Evolutionary conservation across 1,140 invertebrate species (phyloP).

Genomic region (Rhagoletis zephyria): DNA sequence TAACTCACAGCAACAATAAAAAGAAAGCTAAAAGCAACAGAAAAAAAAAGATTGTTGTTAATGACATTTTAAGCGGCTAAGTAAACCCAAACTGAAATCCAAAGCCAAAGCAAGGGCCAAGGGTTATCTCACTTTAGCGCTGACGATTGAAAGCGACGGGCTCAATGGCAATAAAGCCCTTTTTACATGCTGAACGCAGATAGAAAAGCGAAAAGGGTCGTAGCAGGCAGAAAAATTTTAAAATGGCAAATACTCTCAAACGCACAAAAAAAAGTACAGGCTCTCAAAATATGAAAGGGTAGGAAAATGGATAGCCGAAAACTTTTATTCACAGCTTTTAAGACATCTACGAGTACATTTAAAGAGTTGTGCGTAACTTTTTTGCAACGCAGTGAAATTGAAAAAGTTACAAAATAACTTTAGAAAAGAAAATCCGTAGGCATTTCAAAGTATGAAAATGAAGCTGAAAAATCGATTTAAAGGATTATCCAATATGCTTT

Average conservation of each 20-base stretch:
- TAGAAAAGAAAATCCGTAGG: too few relatives aligned
- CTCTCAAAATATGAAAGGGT: neutral
- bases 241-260: neutral
- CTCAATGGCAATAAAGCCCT: too few relatives aligned
- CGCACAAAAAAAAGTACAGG: neutral
- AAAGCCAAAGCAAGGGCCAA: neutral
- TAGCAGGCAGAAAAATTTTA: neutral
- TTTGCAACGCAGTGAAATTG: neutral
- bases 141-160: neutral
- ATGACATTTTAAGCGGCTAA: constrained; percentile 37
- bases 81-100: neutral
- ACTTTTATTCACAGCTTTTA: too few relatives aligned
- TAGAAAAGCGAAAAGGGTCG: neutral
- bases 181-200: neutral
- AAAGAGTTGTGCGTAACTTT: constrained; percentile 31
- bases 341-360: neutral
- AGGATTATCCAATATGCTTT: constrained; percentile 1
- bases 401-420: constrained; percentile 2
- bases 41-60: constrained; percentile 30
- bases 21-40: neutral
- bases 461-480: neutral
- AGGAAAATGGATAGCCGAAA: too few relatives aligned
- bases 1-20: neutral
- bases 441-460: neutral
- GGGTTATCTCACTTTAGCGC: neutral